Evolutionary conservation across 1,140 invertebrate species (phyloP).

Genomic region (Leptinotarsa undecemlineata): DNA sequence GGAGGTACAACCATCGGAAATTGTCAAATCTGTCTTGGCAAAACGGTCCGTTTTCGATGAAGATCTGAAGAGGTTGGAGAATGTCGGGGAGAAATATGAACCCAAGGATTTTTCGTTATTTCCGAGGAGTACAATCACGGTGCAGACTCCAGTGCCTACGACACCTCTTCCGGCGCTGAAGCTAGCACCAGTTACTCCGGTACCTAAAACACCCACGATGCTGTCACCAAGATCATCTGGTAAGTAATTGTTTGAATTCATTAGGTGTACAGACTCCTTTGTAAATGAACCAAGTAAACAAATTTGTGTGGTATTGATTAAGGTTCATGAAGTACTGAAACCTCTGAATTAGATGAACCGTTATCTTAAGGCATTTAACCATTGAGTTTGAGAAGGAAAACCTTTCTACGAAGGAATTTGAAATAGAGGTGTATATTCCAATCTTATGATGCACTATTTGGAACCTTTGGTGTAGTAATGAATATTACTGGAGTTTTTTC

Average conservation of each 20-base stretch:
- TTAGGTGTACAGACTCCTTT: neutral
- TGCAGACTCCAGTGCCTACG: conserved; percentile 35
- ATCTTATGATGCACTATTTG: too few species aligned
- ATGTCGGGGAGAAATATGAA: conserved; percentile 85
- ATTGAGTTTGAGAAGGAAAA: too few species aligned
- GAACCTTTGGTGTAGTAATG: too few species aligned
- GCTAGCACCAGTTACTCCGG: conserved; percentile 34
- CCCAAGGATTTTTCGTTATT: conserved; percentile 65
- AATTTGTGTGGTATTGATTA: too few species aligned
- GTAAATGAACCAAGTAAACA: neutral
- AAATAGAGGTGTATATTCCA: too few species aligned
- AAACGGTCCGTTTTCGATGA: conserved; percentile 95
- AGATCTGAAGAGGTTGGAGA: conserved; percentile 90
- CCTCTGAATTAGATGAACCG: too few species aligned
- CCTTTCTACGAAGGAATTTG: too few species aligned
- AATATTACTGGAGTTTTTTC: too few species aligned
- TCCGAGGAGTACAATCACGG: conserved; percentile 29
- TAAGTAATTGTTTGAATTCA: conserved; percentile 29
- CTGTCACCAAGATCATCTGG: conserved; percentile 49
- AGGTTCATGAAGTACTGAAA: too few species aligned
- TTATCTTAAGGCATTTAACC: too few species aligned
- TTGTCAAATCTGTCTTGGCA: conserved; percentile 87
- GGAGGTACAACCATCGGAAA: conserved; percentile 88
- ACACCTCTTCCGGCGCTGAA: conserved; percentile 39
- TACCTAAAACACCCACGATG: conserved; percentile 47